Evolutionary conservation across 2,888 invertebrate genomes (phyloP), one percentile per base, ranked within the genome.

Genomic region (Pristionchus exspectatus): DNA sequence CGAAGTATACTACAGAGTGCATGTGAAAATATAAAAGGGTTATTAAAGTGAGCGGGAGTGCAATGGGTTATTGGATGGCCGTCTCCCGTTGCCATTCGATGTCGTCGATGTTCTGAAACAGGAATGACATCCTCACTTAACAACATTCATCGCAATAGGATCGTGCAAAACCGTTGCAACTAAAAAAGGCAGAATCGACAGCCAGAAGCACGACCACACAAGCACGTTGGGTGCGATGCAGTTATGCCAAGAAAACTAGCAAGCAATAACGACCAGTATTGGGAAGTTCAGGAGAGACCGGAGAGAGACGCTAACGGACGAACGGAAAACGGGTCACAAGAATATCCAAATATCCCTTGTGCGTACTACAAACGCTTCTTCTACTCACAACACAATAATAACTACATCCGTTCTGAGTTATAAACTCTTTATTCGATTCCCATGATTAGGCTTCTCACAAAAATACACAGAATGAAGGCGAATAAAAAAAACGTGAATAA

Each of bases 331-430:
- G 16, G 69, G 30, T 12, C 5, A 66, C 69, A 69, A 21, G 14
- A 59, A 33, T 69, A 30, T 66, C 30, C 27, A 69, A 69, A 33
- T 69, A 69, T 16, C 12, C 14, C 30, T 12, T 69, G 0, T 30
- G 69, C 69, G 69, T 69, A 69, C 69, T 69, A 30, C 69, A 10
- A 69, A 69, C 69, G 69, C 69, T 33, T 69, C 30, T 18, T 30
- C 30, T 69, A 12, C 27, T 30, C 30, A 30, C 69, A 30, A 38
- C 14, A 3, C 69, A 33, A 12, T n/a, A 7, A 18, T 4, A 16
- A 27, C 14, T 27, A 9, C 69, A 14, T 0, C 14, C 3, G 30
- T 30, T 69, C 69, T 27, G 69, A 69, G 69, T 30, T n/a, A 14
- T 12, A 69, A 69, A 69, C 27, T 69, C 69, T 69, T 69, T 69